Base-by-base conservation (phyloP, 2,797 vertebrate genomes). In the Falco novaeseelandiae region DNA sequence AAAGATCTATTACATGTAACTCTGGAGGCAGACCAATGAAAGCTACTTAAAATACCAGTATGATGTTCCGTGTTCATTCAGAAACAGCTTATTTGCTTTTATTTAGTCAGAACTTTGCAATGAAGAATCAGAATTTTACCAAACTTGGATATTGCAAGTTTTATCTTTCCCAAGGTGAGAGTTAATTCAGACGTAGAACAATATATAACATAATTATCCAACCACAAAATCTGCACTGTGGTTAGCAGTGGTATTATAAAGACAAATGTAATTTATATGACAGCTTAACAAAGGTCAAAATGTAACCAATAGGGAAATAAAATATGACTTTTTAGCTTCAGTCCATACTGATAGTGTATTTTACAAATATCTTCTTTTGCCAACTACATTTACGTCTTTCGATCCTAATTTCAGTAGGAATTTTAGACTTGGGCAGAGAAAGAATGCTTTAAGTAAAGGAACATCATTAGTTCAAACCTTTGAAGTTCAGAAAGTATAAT, bases 211-310 rank as follows among this genome's bases (percentile, higher is more conserved):
- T 30, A 87, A 95, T 93, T 66, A 92, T 21, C 55, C 34, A 94
- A 80, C 48, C 34, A 86, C 38, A 96, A 94, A 90, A 94, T 85
- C 78, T 89, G 70, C 14, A 59, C 30, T 87, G 40, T 80, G 55
- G 86, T 95, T 86, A 97, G 44, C 58, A 90, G 84, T 62, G 67
- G 29, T 83, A 94, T 93, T 85, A 96, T 67, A 83, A 94, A 96
- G 91, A 87, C 38, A 96, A 96, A 96, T 58, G 70, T 63, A 88
- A 93, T 94, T 93, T 94, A 91, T 72, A 70, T 93, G 57, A 93
- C 52, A 94, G 61, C 52, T 94, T 77, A 96, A 89, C 72, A 96
- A 96, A 96, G 77, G 93, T 96, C 85, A 95, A 93, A 96, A 94
- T 62, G 51, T 78, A 93, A 54, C 66, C 90, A 84, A 51, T 5